Conservation (phyloP, 1,140 invertebrate species). For the Dendroctonus valens region DNA sequence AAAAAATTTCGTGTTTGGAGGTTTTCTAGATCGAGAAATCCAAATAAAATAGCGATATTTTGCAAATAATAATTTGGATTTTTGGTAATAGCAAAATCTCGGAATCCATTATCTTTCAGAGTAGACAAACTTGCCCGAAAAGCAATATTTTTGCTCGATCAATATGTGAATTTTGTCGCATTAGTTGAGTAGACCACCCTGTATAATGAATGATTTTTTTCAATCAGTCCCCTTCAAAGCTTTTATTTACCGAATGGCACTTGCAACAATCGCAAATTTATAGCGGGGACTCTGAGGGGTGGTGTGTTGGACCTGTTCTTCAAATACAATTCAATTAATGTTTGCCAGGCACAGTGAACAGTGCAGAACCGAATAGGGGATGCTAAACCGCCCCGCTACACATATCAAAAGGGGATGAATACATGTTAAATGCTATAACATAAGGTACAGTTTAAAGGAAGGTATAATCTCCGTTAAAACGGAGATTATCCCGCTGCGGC, state of each 20-base stretch:
- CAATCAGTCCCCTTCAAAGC: conserved; percentile 3
- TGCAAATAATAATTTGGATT: too few relatives aligned
- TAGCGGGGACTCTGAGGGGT: not conserved
- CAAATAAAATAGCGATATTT: too few relatives aligned
- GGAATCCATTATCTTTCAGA: too few relatives aligned
- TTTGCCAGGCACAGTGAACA: conserved; percentile 16
- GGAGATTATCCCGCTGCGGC: not conserved
- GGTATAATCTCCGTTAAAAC: conserved; percentile 13
- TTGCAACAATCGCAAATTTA: conserved; percentile 19
- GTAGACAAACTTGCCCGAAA: too few relatives aligned
- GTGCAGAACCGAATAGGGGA: conserved; percentile 9
- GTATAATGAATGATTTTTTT: too few relatives aligned
- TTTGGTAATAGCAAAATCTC: too few relatives aligned
- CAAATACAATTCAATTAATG: conserved; percentile 34
- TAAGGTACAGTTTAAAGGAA: conserved; percentile 18
- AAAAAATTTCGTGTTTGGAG: too few relatives aligned
- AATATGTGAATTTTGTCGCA: too few relatives aligned
- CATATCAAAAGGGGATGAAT: conserved; percentile 21
- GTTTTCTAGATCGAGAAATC: too few relatives aligned
- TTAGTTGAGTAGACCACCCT: too few relatives aligned
- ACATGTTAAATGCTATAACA: conserved; percentile 20
- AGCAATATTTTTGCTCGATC: too few relatives aligned
- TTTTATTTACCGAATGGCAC: conserved; percentile 16
- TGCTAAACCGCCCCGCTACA: conserved; percentile 22
- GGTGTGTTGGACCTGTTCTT: conserved; percentile 16